phyloP scores from a whole-genome alignment of 2,797 vertebrate species.

The Eulemur rubriventer region DNA sequence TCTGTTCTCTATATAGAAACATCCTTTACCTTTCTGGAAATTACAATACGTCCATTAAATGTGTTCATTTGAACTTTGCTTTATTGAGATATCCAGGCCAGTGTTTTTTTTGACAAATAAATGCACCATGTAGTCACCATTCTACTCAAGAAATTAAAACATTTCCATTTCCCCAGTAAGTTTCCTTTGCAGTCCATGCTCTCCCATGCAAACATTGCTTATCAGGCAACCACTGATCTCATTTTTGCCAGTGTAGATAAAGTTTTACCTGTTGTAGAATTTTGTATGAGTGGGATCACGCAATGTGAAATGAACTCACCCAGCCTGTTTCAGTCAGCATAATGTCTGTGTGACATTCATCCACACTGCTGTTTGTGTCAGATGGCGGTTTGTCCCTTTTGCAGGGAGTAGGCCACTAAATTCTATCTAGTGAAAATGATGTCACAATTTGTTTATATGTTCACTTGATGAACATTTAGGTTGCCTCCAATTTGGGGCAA shows the following conservation, averaged over 20 bases:
- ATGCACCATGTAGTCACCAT: background rate
- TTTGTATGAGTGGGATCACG: background rate
- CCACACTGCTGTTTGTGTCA: background rate
- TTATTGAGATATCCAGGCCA: background rate
- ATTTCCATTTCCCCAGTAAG: background rate
- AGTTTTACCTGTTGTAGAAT: background rate
- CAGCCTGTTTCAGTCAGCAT: background rate
- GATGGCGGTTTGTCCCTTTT: background rate
- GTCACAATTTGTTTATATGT: background rate
- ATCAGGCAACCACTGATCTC: background rate
- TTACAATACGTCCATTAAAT: background rate
- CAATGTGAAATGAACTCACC: background rate
- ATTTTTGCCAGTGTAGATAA: background rate
- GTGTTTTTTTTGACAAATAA: background rate
- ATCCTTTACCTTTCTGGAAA: background rate
- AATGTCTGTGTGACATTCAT: background rate
- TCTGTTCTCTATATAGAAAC: background rate
- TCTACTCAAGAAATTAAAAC: background rate
- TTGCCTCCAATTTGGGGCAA: background rate
- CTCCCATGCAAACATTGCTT: background rate
- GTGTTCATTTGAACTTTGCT: background rate
- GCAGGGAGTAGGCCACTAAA: background rate
- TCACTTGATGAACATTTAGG: background rate
- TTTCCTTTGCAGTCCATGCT: background rate
- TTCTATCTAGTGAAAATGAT: background rate